These are phyloP conservation scores for Aphidius gifuensis DNA, from an alignment of 1,140 invertebrate species.

Conservation along the genomic window DNA sequence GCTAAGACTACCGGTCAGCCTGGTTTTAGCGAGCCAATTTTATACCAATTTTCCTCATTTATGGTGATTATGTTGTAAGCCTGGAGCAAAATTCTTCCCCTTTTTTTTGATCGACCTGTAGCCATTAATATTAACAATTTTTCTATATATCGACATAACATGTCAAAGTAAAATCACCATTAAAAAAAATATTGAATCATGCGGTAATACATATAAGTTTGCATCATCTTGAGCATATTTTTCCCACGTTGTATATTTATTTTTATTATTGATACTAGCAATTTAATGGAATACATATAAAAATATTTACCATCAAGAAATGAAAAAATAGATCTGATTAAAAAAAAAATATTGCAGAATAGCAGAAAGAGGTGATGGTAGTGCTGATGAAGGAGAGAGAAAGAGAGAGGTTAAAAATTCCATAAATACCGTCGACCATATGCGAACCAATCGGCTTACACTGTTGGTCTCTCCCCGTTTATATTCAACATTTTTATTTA, in stretches of 20 bases:
- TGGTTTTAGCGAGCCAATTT: conserved; percentile 47
- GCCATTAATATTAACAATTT: background rate
- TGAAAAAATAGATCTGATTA: background rate
- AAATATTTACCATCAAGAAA: no score
- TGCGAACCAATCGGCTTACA: conserved; percentile 29
- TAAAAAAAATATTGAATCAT: background rate
- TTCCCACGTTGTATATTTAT: background rate
- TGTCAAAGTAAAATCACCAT: background rate
- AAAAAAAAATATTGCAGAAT: no score
- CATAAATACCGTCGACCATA: conserved; percentile 39
- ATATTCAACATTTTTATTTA: conserved; percentile 40
- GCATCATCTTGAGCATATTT: background rate
- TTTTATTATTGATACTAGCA: background rate
- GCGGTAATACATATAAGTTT: no score
- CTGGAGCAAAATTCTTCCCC: conserved; percentile 28
- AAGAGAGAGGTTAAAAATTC: conserved; percentile 31
- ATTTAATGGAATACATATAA: no score
- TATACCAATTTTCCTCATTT: conserved; percentile 56
- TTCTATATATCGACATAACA: no score
- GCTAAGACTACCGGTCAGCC: conserved; percentile 29
- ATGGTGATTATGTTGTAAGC: conserved; percentile 47
- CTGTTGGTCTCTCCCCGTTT: conserved; percentile 39
- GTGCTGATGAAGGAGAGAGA: background rate
- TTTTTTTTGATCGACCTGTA: conserved; percentile 15
- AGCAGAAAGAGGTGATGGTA: conserved; percentile 18